Base-by-base conservation (phyloP, 2,113 vertebrate species). In the Bufo bufo region DNA sequence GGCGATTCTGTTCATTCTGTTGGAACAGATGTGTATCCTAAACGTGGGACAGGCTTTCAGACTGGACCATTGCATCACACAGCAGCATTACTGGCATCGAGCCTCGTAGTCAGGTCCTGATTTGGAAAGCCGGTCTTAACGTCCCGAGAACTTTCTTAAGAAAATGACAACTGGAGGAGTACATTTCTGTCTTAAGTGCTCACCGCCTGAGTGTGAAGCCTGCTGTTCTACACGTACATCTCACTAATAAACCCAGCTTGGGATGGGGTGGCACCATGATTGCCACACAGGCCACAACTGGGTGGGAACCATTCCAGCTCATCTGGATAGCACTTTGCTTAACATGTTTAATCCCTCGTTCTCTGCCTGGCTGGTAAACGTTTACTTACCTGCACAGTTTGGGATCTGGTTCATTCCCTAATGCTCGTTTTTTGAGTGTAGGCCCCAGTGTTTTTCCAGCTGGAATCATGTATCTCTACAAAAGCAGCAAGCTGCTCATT, bases 191-290 rank as follows among this genome's bases (percentile, higher is more conserved):
- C 17, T 84, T 43, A 84, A 54, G 63, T 71, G 82, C 65, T 83
- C 45, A 59, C 33, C 81, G 63, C n/a, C 82, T 84, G 82, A 54
- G 63, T 49, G 65, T 54, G 49, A 84, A 84, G 82, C 82, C 49
- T 87, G 58, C 85, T 86, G 85, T 56, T 78, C 77, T 87, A 71
- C 77, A 87, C 20, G 85, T 86, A 78, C 85, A 87, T 87, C 85
- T 87, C 85, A 80, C n/a, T 80, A 56, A 80, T 80, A 69, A 43
- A 6, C n/a, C 77, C 49, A 80, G 84, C 56, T 12, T n/a, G 58
- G 65, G 80, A 45, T 19, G 16, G 7, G 49, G 50, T n/a, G 14
- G 52, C 12, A 3, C 11, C 7, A 20, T 7, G 54, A n/a, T 45
- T 17, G 71, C 77, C 77, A 79, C 77, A 23, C 49, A 47, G 33